Evolutionary conservation across 2,888 invertebrate species (phyloP), one percentile per base, ranked within the genome.

Genomic region (Andrena minutula): DNA sequence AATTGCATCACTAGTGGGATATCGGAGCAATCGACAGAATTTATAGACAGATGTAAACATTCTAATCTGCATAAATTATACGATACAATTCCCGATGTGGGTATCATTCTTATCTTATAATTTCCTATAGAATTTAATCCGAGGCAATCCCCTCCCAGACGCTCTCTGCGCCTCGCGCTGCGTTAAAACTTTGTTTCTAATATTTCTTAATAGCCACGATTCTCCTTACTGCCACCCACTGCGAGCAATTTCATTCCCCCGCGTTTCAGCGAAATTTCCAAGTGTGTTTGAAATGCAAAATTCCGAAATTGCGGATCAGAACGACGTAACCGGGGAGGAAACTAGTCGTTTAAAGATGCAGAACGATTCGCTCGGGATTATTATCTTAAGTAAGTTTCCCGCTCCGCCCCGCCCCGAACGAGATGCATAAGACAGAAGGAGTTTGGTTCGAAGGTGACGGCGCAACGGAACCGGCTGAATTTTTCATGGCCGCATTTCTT

Each of bases 301-400:
- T 69, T 41, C 63, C 23, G 23, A 10, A 47, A 68, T 68, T 66
- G 49, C 20, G 28, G 26, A 23, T 56, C 61, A 23, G 4, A 5
- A 23, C 23, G 35, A 8, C 35, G 47, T n/a, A 47, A 69, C 30
- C 23, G 3, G 41, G 35, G 41, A 23, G 41, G 26, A 2, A 28
- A 28, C 7, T 12, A n/a, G 8, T 28, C 58, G 65, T 70, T 79
- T 65, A 70, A 77, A 76, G 49, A 65, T 65, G 70, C 35, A 79
- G 16, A 41, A 41, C 41, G 35, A 64, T 69, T 53, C 32, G 1
- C 23, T 28, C 20, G n/a, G 64, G 79, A 65, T 76, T 69, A 77
- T 69, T 68, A 64, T 64, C 64, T 69, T 58, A 76, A 79, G 64
- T 79, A 79, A 69, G 56, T 76, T 70, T 76, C n/a, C 75, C 64